These are phyloP conservation scores for Euphonia xanthogaster DNA, from an alignment of 2,797 vertebrate species.

Conservation along the genomic window DNA sequence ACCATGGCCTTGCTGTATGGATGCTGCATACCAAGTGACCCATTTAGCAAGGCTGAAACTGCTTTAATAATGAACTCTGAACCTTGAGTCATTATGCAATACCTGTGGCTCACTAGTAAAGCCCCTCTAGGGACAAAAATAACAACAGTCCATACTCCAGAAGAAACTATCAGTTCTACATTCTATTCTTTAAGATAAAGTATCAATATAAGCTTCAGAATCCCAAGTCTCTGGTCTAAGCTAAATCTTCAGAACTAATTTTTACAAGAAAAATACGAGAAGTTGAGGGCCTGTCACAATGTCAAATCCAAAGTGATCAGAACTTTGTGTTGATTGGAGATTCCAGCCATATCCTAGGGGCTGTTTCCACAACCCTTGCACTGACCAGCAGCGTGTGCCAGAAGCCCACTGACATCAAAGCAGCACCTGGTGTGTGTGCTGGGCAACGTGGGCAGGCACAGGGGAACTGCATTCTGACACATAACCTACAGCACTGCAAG, in stretches of 20 bases:
- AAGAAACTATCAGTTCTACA: not conserved
- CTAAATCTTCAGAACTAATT: not conserved
- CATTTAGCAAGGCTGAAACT: not conserved
- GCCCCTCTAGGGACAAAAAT: not conserved
- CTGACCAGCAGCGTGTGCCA: rapidly evolving
- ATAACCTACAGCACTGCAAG: not conserved
- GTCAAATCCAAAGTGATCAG: not conserved
- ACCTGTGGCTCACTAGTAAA: not conserved
- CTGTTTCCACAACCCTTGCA: not conserved
- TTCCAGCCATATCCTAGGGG: not conserved
- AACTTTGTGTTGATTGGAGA: not conserved
- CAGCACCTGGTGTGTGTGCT: not conserved
- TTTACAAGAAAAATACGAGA: not conserved
- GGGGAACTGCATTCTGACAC: not conserved
- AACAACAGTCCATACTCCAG: not conserved
- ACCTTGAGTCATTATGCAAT: not conserved
- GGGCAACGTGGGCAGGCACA: not conserved
- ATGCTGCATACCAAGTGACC: not conserved
- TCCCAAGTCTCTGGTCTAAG: not conserved
- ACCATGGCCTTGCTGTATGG: not conserved
- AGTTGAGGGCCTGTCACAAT: not conserved
- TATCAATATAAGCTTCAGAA: not conserved
- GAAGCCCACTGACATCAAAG: not conserved
- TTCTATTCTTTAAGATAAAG: not conserved
- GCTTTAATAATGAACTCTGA: not conserved